Conservation (phyloP, 2,888 invertebrate genomes). For the Tinea semifulvella region DNA sequence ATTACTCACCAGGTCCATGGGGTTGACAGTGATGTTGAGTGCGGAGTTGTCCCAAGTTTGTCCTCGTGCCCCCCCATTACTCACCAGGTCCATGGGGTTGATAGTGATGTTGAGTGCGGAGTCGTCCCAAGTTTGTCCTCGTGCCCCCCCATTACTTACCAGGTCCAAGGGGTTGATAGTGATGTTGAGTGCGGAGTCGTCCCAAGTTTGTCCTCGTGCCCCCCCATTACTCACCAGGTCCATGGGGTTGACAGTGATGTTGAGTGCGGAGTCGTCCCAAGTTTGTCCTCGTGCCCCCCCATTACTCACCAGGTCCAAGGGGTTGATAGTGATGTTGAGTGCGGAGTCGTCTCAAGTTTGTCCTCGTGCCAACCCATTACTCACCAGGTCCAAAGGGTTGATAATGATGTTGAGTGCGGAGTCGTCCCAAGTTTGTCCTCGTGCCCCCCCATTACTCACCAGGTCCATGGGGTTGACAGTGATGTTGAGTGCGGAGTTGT, state of each 20-base stretch:
- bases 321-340: constrained; percentile 97
- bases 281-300: too few relatives aligned
- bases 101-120: constrained; percentile 98
- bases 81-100: constrained; percentile 87
- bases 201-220: too few relatives aligned
- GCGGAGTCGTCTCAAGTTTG: constrained; percentile 99
- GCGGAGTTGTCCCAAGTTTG: constrained; percentile 99
- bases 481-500: constrained; percentile 97
- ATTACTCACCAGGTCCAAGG: constrained; percentile 75
- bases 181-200: constrained; percentile 97
- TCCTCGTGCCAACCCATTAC: too few relatives aligned
- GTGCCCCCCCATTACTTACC: constrained; percentile 32
- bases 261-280: constrained; percentile 98
- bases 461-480: constrained; percentile 96
- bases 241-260: constrained; percentile 98
- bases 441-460: constrained; percentile 32
- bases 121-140: constrained; percentile 99
- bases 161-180: constrained; percentile 96
- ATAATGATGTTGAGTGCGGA: constrained; percentile 98
- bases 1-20: constrained; percentile 75
- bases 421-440: constrained; percentile 99
- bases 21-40: constrained; percentile 98
- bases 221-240: constrained; percentile 61
- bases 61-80: too few relatives aligned
- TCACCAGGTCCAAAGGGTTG: constrained; percentile 87